Evolutionary conservation across 2,113 vertebrate species (phyloP), one percentile per base, ranked within the genome.

Genomic region (Pseudopipra pipra): DNA sequence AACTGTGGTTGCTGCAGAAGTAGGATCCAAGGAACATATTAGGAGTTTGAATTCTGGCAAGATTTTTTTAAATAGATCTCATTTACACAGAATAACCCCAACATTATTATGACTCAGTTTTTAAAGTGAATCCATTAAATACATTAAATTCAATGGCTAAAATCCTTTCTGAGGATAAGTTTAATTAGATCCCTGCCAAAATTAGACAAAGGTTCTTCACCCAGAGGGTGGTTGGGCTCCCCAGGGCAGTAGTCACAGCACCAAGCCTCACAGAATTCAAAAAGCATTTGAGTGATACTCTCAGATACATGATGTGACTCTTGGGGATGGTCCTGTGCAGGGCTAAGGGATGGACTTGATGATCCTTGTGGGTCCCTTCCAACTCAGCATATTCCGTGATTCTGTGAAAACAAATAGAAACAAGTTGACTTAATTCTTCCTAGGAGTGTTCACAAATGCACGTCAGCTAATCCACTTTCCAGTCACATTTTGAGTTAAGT

Each of bases 401-500:
- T 61, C 18, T 41, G 27, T 43, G 61, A 63, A 86, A 93, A 83
- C 84, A 89, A 90, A 92, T 52, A 90, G 93, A 92, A 92, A 82
- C 49, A 89, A 81, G 52, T 25, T 0, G 3, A 75, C 19, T 81
- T 87, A 78, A 75, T 89, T 89, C 58, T 91, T 93, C 58, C 47
- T 87, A 21, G 28, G 54, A 87, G 23, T 19, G 31, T 68, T 95
- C 84, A 49, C 70, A 94, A 90, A 94, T 75, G 31, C 66, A 81
- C 3, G 6, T 75, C 70, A 92, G 70, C 87, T 96, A 92, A 95
- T 96, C 86, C 91, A 37, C 89, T 95, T 97, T 92, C 95, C 78
- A 95, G 95, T 94, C 96, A 97, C 94, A 95, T 49, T 78, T 95
- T 87, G 75, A 73, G 73, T 79, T 94, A 94, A 96, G 89, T 92